A percentile compares a stretch with the other conserved stretches of the same genome.
Evolutionary conservation across 2,797 vertebrate genomes (phyloP).

Genomic region (Helarctos malayanus): DNA sequence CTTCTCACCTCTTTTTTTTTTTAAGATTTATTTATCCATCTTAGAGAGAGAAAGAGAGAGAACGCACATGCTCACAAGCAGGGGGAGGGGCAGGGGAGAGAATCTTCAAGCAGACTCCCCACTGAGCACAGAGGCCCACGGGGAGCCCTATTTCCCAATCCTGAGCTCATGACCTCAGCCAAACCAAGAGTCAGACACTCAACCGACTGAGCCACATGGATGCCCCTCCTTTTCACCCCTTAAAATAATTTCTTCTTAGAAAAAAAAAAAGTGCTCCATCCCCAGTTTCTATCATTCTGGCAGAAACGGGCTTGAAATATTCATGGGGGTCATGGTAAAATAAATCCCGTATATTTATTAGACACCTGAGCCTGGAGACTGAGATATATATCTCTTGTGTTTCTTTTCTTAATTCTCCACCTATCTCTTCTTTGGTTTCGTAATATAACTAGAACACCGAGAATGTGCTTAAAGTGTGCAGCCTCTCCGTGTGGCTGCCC

Average conservation of each 20-base stretch:
- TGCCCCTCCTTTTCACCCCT: not conserved
- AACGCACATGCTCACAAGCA: not conserved
- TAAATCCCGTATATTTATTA: conserved; percentile 18
- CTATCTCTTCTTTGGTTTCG: not conserved
- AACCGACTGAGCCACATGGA: not conserved
- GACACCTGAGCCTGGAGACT: not conserved
- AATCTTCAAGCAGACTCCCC: not conserved
- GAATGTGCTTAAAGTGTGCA: not conserved
- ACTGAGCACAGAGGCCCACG: not conserved
- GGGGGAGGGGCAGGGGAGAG: not conserved
- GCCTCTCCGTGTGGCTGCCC: not conserved
- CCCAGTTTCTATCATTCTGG: not conserved
- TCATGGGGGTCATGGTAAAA: not conserved
- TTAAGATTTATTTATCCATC: not conserved
- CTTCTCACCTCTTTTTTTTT: not conserved
- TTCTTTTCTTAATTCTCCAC: conserved; percentile 38
- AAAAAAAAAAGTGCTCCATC: not conserved
- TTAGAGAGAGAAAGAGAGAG: not conserved
- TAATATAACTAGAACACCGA: not conserved
- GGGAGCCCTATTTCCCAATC: accelerated
- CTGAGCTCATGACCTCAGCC: not conserved
- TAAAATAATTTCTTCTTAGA: not conserved
- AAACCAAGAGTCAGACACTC: not conserved
- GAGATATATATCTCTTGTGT: not conserved
- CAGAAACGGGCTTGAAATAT: conserved; percentile 43